Evolutionary conservation across 2,888 invertebrate genomes (phyloP), one percentile per base, ranked within the genome.

Genomic region (Caradrina clavipalpis): DNA sequence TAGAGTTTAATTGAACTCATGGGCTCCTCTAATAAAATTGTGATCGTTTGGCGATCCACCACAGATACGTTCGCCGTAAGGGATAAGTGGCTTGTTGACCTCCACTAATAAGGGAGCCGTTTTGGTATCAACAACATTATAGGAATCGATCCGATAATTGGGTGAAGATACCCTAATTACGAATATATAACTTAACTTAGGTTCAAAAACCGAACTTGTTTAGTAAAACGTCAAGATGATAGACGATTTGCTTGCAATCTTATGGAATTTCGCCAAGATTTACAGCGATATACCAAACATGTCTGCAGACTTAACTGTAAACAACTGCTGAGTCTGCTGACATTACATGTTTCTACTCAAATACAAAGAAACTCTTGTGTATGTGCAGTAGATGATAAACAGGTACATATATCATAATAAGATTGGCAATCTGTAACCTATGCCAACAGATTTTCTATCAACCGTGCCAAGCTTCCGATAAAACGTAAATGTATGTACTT

Each of bases 371-470:
- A 60, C 51, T 54, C 17, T 13, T 58, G 22, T 66, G 66, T 35
- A 61, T 47, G 54, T 65, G 45, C 50, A 63, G 19, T 54, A 15
- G 17, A 26, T 13, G 21, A 63, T 59, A 57, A 47, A 49, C 42
- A 70, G 39, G 50, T 76, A 66, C 39, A 49, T 72, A 57, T 61
- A 67, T 56, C 39, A 60, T 56, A 22, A 69, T 62, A 53, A 47
- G 49, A 69, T 59, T 59, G 49, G 59, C 65, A 39, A 68, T 54
- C 59, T 69, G 58, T 50, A 72, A 63, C 50, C 67, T 69, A 69
- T 63, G 73, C 77, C 78, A 78, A 73, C 74, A 74, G 35, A 78
- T 69, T 69, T 54, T 50, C 21, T 56, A 73, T 62, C 47, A 68
- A 8, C 65, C 45, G 59, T 69, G 74, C 78, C 78, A 78, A 78